These are phyloP conservation scores for Ptilonorhynchus violaceus DNA, from an alignment of 2,113 vertebrate genomes.

Conservation along the genomic window DNA sequence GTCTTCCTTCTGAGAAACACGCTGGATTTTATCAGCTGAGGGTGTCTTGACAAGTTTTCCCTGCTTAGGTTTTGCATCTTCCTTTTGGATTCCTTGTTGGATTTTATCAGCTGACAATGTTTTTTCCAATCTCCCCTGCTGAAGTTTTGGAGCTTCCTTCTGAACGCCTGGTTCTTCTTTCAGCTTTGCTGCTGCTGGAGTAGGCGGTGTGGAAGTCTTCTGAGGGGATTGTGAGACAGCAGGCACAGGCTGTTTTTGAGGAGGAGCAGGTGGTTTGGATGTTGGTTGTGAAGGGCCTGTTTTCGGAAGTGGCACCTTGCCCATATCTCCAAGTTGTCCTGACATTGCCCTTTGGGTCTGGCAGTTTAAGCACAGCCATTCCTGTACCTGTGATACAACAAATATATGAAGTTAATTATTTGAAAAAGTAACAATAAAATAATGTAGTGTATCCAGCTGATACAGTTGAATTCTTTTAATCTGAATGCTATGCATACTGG, in stretches of 20 bases:
- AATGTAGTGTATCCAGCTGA: neutral
- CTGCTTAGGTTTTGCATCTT: slow-evolving; percentile 44
- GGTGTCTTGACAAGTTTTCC: slow-evolving; percentile 44
- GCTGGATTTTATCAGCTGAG: slow-evolving; percentile 56
- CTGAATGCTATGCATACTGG: neutral
- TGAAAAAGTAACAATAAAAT: neutral
- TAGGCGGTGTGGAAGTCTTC: neutral
- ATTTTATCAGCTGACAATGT: slow-evolving; percentile 50
- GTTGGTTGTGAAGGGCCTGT: slow-evolving; percentile 67
- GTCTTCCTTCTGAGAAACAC: slow-evolving; percentile 42
- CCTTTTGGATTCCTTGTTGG: slow-evolving; percentile 36
- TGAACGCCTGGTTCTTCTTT: slow-evolving; percentile 52
- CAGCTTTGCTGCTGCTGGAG: slow-evolving; percentile 47
- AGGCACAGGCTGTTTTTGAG: slow-evolving; percentile 53
- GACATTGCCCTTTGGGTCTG: slow-evolving; percentile 90
- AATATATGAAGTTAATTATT: neutral
- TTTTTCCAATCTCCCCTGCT: slow-evolving; percentile 41
- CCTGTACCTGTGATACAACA: slow-evolving; percentile 79
- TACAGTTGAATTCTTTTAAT: neutral
- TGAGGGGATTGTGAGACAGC: slow-evolving; percentile 28
- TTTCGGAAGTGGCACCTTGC: slow-evolving; percentile 69
- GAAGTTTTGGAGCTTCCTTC: slow-evolving; percentile 54
- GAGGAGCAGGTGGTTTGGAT: slow-evolving; percentile 54
- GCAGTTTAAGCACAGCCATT: slow-evolving; percentile 97
- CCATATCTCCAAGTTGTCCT: slow-evolving; percentile 83